Evolutionary conservation across 2,888 invertebrate species (phyloP), one percentile per base, ranked within the genome.

Genomic region (Nudaria mundana): DNA sequence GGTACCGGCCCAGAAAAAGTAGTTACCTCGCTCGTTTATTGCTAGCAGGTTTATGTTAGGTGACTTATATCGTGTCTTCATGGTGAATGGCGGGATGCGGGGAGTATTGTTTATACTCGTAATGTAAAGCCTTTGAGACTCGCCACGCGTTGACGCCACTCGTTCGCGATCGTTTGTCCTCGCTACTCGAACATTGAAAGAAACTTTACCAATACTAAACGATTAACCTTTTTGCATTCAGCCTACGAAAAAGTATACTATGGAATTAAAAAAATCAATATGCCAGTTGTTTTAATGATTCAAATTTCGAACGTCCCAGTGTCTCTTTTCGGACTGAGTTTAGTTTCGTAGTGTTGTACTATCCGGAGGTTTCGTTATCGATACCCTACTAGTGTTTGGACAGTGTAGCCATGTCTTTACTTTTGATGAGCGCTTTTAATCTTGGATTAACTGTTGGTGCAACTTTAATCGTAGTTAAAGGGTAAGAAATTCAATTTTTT

Each of bases 391-490:
- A 18, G 3, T 46, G 40, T 15, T 18, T 30, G 1, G 11, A 30
- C 37, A 48, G 46, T 48, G 52, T 60, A 71, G 76, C 56, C 64
- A 93, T 93, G 93, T 90, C 91, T 60, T 63, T 91, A 32, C 49
- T 93, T 44, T 93, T 91, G 91, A 91, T 93, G 90, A 89, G 91
- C 51, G 81, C 89, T 45, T 84, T 93, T 66, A 92, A 91, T 78
- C 74, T 93, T 52, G 90, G 91, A 45, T 76, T 93, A 67, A 92
- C 92, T 39, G 77, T 93, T 64, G 92, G 92, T 49, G 88, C 90
- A 43, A 93, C 93, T 42, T 91, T 83, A 71, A 85, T 89, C 42
- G 91, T 93, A 55, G 79, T 93, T 52, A 89, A 82, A 65, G 88
- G 92, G 93, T 93, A 85, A 86, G 71, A 30, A 31, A 24, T 23